Percentiles rank a stretch among this genome's conserved stretches.
These are phyloP conservation scores for Barypeithes pellucidus DNA, from an alignment of 2,888 invertebrate genomes.

Conservation along the genomic window DNA sequence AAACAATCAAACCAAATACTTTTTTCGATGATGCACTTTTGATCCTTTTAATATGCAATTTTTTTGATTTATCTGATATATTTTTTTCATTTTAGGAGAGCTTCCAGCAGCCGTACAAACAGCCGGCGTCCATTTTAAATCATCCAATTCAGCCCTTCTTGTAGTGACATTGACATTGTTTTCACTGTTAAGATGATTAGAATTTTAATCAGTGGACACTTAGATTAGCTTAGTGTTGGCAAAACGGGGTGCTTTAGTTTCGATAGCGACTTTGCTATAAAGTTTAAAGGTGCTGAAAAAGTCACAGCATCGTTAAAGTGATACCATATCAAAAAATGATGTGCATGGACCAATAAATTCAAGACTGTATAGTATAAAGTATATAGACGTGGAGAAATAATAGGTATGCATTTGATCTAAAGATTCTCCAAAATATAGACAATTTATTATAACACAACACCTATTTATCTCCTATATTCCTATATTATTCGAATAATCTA, in stretches of 20 bases:
- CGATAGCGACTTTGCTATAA: slow-evolving; percentile 29
- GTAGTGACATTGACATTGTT: slow-evolving; percentile 39
- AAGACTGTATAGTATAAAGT: slow-evolving; percentile 53
- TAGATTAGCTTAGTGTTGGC: slow-evolving; percentile 29
- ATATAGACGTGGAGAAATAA: slow-evolving; percentile 29
- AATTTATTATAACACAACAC: slow-evolving; percentile 7
- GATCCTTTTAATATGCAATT: neutral
- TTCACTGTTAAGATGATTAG: slow-evolving; percentile 43
- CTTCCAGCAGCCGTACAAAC: slow-evolving; percentile 65
- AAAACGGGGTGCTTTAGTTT: slow-evolving; percentile 43
- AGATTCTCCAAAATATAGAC: slow-evolving; percentile 14
- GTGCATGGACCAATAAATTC: slow-evolving; percentile 55
- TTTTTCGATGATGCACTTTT: too few relatives aligned
- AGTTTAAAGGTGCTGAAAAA: slow-evolving; percentile 22
- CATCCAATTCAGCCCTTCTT: slow-evolving; percentile 39
- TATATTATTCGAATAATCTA: neutral
- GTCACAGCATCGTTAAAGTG: slow-evolving; percentile 36
- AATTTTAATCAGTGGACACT: slow-evolving; percentile 38
- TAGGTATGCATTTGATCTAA: slow-evolving; percentile 15
- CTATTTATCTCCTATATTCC: slow-evolving; percentile 27
- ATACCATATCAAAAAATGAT: slow-evolving; percentile 54
- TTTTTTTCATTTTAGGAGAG: slow-evolving; percentile 58
- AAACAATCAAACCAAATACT: too few relatives aligned
- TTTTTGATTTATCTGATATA: neutral
- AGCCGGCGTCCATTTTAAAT: slow-evolving; percentile 52